A percentile compares a stretch with the other conserved stretches of the same genome.
phyloP scores from a whole-genome alignment of 2,888 invertebrate species.

The Tenthredo notha region DNA sequence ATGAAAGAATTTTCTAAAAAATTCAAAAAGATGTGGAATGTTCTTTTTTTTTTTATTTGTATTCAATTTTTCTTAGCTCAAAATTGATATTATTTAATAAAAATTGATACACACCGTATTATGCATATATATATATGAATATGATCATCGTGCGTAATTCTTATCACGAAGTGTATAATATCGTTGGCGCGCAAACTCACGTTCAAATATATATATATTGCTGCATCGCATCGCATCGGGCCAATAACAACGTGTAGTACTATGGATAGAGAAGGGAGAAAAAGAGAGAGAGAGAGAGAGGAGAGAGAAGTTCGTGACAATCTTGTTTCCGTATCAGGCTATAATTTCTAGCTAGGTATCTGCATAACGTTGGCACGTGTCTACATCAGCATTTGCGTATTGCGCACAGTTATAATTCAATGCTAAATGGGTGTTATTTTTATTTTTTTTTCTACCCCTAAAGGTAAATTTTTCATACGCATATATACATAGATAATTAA shows the following conservation, averaged over 20 bases:
- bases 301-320: slow-evolving; percentile 58
- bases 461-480: too few species aligned
- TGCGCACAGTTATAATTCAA: not conserved
- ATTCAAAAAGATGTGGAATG: not conserved
- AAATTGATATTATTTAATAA: not conserved
- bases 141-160: not conserved
- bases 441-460: not conserved
- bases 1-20: too few species aligned
- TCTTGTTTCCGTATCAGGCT: slow-evolving; percentile 65
- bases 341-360: slow-evolving; percentile 64
- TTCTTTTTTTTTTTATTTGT: not conserved
- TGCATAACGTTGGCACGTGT: slow-evolving; percentile 57
- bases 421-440: not conserved
- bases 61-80: not conserved
- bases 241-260: slow-evolving; percentile 10
- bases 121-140: not conserved
- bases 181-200: not conserved
- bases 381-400: slow-evolving; percentile 16
- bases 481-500: too few species aligned
- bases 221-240: slow-evolving; percentile 18
- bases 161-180: slow-evolving; percentile 12
- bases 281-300: not conserved
- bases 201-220: slow-evolving; percentile 30
- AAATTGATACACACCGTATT: not conserved
- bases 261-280: not conserved